phyloP scores from a whole-genome alignment of 2,888 invertebrate genomes.

The Epirrhoe tristata region DNA sequence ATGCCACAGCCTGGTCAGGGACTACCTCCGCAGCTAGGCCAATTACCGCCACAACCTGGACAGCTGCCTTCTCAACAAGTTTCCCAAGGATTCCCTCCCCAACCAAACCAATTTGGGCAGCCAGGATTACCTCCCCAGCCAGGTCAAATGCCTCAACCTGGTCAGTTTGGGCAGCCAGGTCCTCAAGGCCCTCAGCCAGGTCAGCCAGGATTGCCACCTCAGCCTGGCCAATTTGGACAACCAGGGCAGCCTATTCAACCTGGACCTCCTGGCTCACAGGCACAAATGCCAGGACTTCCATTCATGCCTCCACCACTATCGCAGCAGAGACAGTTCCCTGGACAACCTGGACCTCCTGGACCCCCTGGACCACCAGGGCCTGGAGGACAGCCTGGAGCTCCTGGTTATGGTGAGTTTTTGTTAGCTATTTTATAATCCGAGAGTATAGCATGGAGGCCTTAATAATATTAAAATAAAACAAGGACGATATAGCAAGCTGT shows the following conservation, averaged over 20 bases:
- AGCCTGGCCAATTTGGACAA: slow-evolving; percentile 38
- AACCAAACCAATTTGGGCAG: slow-evolving; percentile 42
- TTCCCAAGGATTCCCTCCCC: slow-evolving; percentile 45
- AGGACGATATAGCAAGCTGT: too few relatives aligned
- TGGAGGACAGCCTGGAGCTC: slow-evolving; percentile 50
- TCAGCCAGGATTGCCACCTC: slow-evolving; percentile 36
- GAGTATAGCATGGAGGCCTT: too few relatives aligned
- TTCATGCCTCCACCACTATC: slow-evolving; percentile 80
- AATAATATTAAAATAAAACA: too few relatives aligned
- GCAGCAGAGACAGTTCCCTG: slow-evolving; percentile 66
- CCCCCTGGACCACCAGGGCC: slow-evolving; percentile 48
- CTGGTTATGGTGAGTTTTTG: slow-evolving; percentile 59
- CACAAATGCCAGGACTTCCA: slow-evolving; percentile 63
- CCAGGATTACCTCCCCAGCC: slow-evolving; percentile 48
- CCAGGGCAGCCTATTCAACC: slow-evolving; percentile 41
- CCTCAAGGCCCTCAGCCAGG: slow-evolving; percentile 43
- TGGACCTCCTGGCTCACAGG: slow-evolving; percentile 41
- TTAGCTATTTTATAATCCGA: not conserved
- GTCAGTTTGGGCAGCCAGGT: slow-evolving; percentile 43
- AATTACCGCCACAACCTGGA: slow-evolving; percentile 29
- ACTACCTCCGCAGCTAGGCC: slow-evolving; percentile 37
- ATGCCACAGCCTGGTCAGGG: slow-evolving; percentile 30
- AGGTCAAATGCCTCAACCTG: slow-evolving; percentile 46
- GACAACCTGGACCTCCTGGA: slow-evolving; percentile 54
- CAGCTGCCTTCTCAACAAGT: slow-evolving; percentile 54